A percentile compares a stretch with the other conserved stretches of the same genome.
These are phyloP conservation scores for Tenthredo mesomela DNA, from an alignment of 2,888 invertebrate species.

Conservation along the genomic window DNA sequence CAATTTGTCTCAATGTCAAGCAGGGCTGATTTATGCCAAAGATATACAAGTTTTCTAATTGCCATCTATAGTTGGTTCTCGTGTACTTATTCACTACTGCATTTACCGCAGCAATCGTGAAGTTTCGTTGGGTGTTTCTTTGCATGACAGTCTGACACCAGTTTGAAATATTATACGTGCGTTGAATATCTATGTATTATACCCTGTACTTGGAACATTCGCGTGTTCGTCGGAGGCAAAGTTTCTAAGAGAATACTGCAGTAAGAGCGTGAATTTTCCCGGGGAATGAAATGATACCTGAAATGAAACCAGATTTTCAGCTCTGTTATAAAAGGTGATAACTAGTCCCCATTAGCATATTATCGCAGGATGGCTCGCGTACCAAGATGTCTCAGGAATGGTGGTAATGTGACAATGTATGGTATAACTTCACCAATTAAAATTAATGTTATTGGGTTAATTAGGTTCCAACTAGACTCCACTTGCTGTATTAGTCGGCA, in stretches of 20 bases:
- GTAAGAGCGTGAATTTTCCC: background rate
- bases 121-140: constrained; percentile 27
- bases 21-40: constrained; percentile 26
- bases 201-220: constrained; percentile 26
- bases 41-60: constrained; percentile 32
- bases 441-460: constrained; percentile 34
- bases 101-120: constrained; percentile 36
- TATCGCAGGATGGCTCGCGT: background rate
- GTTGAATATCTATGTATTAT: constrained; percentile 13
- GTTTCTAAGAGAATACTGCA: constrained; percentile 20
- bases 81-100: background rate
- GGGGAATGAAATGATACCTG: background rate
- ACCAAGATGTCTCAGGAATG: background rate
- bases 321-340: constrained; percentile 6
- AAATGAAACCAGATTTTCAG: constrained; percentile 25
- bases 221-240: constrained; percentile 31
- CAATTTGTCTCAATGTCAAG: constrained; percentile 38
- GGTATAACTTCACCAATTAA: constrained; percentile 38
- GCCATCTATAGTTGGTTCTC: background rate
- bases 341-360: constrained; percentile 41
- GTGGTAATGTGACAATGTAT: constrained; percentile 35
- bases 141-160: constrained; percentile 35
- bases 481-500: background rate
- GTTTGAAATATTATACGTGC: constrained; percentile 32
- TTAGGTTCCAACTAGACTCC: background rate